A percentile compares a stretch with the other conserved stretches of the same genome.
Evolutionary conservation across 2,113 vertebrate species (phyloP).

Genomic region (Chaetops frenatus): DNA sequence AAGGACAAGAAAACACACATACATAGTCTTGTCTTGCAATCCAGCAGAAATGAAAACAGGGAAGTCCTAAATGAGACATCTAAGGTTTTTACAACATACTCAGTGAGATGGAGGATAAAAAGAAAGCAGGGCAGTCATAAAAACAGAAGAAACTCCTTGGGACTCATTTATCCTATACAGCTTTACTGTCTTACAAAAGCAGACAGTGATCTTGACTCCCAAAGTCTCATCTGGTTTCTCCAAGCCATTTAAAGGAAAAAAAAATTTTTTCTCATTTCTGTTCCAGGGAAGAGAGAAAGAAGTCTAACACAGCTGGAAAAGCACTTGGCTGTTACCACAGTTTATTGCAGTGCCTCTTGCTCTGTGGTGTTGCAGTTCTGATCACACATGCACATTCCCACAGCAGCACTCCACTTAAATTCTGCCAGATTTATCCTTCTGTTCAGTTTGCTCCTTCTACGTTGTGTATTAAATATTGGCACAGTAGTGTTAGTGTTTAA

Average conservation of each 20-base stretch:
- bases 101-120: background rate
- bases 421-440: slow-evolving; percentile 15
- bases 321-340: background rate
- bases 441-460: background rate
- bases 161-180: background rate
- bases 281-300: background rate
- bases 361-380: background rate
- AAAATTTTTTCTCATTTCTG: background rate
- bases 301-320: background rate
- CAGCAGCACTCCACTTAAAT: background rate
- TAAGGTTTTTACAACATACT: background rate
- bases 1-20: background rate
- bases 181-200: background rate
- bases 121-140: background rate
- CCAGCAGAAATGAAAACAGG: background rate
- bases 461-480: background rate
- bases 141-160: background rate
- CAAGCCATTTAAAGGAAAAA: background rate
- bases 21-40: background rate
- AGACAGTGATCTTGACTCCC: background rate
- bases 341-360: background rate
- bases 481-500: background rate
- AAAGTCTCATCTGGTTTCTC: background rate
- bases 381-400: background rate
- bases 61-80: background rate